Conservation (phyloP, 2,888 invertebrate genomes). For the Xylophagus ater region DNA sequence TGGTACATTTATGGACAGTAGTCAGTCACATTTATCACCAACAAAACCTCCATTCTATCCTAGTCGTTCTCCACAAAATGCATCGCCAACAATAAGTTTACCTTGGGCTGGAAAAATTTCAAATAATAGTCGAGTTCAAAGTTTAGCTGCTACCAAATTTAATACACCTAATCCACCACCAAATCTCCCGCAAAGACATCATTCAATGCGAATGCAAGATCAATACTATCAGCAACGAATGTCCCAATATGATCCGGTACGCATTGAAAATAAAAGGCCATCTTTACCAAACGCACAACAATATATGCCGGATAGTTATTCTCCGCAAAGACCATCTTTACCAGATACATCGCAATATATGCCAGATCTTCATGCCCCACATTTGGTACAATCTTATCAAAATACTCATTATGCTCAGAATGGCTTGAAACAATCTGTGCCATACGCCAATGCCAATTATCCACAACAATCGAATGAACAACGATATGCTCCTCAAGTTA, state of each 20-base stretch:
- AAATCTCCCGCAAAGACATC: slow-evolving; percentile 26
- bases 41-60: slow-evolving; percentile 23
- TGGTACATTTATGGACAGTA: slow-evolving; percentile 1
- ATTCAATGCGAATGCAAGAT: slow-evolving; percentile 26
- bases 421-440: slow-evolving; percentile 17
- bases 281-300: slow-evolving; percentile 30
- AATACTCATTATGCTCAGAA: slow-evolving; percentile 5
- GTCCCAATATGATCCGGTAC: slow-evolving; percentile 3
- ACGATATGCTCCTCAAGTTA: slow-evolving; percentile 40
- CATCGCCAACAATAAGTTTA: slow-evolving; percentile 25
- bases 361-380: slow-evolving; percentile 41
- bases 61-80: slow-evolving; percentile 21
- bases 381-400: slow-evolving; percentile 32
- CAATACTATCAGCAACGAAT: slow-evolving; percentile 25
- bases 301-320: neutral
- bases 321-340: slow-evolving; percentile 27
- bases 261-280: slow-evolving; percentile 25
- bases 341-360: slow-evolving; percentile 34
- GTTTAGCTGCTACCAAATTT: slow-evolving; percentile 46
- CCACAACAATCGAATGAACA: slow-evolving; percentile 36
- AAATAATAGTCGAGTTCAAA: slow-evolving; percentile 42
- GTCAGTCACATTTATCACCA: slow-evolving; percentile 7
- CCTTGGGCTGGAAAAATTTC: slow-evolving; percentile 43
- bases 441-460: slow-evolving; percentile 43
- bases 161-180: slow-evolving; percentile 37